These are phyloP conservation scores for Bhutanitis thaidina DNA, from an alignment of 2,888 invertebrate species.

Conservation along the genomic window DNA sequence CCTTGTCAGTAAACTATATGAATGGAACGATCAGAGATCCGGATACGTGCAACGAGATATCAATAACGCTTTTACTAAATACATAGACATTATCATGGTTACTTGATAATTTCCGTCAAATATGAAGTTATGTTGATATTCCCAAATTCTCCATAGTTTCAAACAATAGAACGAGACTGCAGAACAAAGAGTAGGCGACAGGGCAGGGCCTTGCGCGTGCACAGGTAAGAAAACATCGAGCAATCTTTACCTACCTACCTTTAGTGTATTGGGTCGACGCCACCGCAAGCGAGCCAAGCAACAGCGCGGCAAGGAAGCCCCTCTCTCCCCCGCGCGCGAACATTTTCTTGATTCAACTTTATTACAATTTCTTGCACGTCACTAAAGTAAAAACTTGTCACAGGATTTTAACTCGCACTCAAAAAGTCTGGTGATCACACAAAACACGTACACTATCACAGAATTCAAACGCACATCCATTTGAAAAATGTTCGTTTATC, in stretches of 20 bases:
- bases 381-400: conserved; percentile 69
- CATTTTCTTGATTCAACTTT: conserved; percentile 61
- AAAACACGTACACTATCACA: conserved; percentile 75
- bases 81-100: conserved; percentile 11
- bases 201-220: conserved; percentile 44
- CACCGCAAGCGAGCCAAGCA: conserved; percentile 58
- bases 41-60: conserved; percentile 10
- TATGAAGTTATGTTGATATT: conserved; percentile 23
- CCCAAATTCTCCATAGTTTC: conserved; percentile 27
- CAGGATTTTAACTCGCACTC: conserved; percentile 56
- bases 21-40: conserved; percentile 1
- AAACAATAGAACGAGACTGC: conserved; percentile 56
- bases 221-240: conserved; percentile 56
- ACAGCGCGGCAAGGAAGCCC: conserved; percentile 56
- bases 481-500: conserved; percentile 78
- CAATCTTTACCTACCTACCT: conserved; percentile 54
- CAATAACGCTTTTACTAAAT: conserved; percentile 4
- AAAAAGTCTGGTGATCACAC: conserved; percentile 62
- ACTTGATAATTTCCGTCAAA: conserved; percentile 24
- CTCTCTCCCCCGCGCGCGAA: conserved; percentile 58
- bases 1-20: conserved; percentile 15
- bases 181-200: conserved; percentile 54
- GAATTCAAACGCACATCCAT: conserved; percentile 74
- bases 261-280: conserved; percentile 71
- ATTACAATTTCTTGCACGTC: conserved; percentile 63